Percentiles rank a stretch among this genome's conserved stretches.
Evolutionary conservation across 1,140 invertebrate genomes (phyloP).

Genomic region (Plodia interpunctella): DNA sequence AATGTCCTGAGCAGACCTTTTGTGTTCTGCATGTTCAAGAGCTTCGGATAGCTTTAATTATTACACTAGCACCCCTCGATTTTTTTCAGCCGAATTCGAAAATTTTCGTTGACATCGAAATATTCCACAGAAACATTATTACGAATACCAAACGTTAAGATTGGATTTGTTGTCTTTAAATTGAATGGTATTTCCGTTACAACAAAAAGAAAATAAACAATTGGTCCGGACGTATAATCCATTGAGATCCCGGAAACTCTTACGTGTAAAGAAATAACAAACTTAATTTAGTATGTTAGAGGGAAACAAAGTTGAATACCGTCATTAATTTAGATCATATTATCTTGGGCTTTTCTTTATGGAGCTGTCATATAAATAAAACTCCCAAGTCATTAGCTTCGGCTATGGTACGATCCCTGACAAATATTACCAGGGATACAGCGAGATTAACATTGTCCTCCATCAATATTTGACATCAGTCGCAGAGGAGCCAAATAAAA

Average conservation of each 20-base stretch:
- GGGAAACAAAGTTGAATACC: slow-evolving; percentile 25
- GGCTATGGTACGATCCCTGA: slow-evolving; percentile 25
- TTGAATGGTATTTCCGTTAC: not conserved
- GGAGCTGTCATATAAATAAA: slow-evolving; percentile 52
- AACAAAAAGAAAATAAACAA: slow-evolving; percentile 8
- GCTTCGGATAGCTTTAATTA: slow-evolving; percentile 27
- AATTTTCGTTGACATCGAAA: slow-evolving; percentile 23
- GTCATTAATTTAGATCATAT: slow-evolving; percentile 44
- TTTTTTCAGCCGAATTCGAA: slow-evolving; percentile 17
- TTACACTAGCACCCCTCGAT: slow-evolving; percentile 26
- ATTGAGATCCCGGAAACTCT: not conserved
- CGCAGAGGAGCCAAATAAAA: slow-evolving; percentile 62
- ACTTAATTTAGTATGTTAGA: slow-evolving; percentile 18
- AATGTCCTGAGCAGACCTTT: slow-evolving; percentile 26
- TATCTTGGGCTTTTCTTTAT: slow-evolving; percentile 45
- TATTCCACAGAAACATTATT: slow-evolving; percentile 14
- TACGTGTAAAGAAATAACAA: not conserved
- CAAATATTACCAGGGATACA: slow-evolving; percentile 46
- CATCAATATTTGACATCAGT: slow-evolving; percentile 69
- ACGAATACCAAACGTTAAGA: slow-evolving; percentile 10
- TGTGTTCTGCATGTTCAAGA: slow-evolving; percentile 32
- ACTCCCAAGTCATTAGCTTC: slow-evolving; percentile 45
- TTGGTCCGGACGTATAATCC: slow-evolving; percentile 1
- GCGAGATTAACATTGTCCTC: slow-evolving; percentile 32
- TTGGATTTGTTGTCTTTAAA: not conserved